Percentiles rank a stretch among this genome's conserved stretches.
Evolutionary conservation across 2,797 vertebrate species (phyloP).

Genomic region (Gambusia yucatana): DNA sequence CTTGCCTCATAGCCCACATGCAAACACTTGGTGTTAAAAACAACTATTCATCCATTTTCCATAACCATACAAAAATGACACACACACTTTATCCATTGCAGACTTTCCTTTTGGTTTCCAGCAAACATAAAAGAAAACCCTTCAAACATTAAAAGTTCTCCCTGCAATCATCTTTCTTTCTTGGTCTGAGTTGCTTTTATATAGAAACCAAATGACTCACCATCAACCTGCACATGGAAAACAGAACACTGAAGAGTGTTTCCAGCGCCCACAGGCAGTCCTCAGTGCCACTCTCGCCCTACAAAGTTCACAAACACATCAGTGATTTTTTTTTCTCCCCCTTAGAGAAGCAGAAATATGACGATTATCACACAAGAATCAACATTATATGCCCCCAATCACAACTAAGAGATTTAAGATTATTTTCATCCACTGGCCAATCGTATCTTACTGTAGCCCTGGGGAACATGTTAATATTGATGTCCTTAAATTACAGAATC

Average conservation of each 20-base stretch:
- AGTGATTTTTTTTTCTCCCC: conserved; percentile 38
- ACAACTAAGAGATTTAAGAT: conserved; percentile 22
- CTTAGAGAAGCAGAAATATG: conserved; percentile 39
- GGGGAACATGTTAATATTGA: not conserved
- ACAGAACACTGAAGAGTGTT: conserved; percentile 94
- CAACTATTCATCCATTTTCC: conserved; percentile 66
- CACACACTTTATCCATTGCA: conserved; percentile 33
- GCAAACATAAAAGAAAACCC: conserved; percentile 42
- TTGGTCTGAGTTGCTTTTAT: conserved; percentile 25
- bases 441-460: not conserved
- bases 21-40: conserved; percentile 70
- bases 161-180: conserved; percentile 38
- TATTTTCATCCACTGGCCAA: not conserved
- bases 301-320: conserved; percentile 54
- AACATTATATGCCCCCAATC: conserved; percentile 10
- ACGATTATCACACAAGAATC: conserved; percentile 23
- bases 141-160: conserved; percentile 37
- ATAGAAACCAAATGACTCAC: conserved; percentile 81
- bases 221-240: conserved; percentile 98
- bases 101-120: conserved; percentile 43
- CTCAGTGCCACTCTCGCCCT: conserved; percentile 92
- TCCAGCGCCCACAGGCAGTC: conserved; percentile 94
- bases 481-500: not conserved
- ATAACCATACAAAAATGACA: conserved; percentile 36
- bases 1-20: conserved; percentile 48